Evolutionary conservation across 2,888 invertebrate species (phyloP), one percentile per base, ranked within the genome.

Genomic region (Anoplius nigerrimus): DNA sequence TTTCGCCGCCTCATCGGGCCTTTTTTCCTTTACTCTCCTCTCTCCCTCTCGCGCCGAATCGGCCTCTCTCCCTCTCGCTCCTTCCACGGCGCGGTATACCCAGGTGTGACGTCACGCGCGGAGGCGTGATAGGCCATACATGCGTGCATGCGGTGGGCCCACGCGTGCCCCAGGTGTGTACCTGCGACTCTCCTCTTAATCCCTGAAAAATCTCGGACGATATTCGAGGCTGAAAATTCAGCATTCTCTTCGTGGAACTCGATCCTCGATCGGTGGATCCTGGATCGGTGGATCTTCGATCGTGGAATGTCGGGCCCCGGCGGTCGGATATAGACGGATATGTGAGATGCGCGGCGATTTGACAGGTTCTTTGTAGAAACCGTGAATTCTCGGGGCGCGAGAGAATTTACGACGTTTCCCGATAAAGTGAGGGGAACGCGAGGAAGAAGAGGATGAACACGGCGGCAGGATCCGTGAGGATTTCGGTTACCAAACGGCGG

Each of bases 101-200:
- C 72, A 77, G 79, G 75, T 79, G 80, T 83, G 84, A 85, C 81
- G 81, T 83, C 80, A 82, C 75, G 73, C 71, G 74, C 76, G 68
- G 78, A 81, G 82, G 82, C 81, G 80, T 76, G 79, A 82, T 82
- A 80, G 77, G 72, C 71, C 55, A 60, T 68, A 64, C 70, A 65
- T 67, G 59, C 56, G 73, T 58, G 76, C 75, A 73, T 76, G 80
- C 76, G 34, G 82, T 72, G 79, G 77, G 81, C 74, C 74, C 74
- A 77, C 75, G 79, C 79, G 71, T 67, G 71, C 66, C 48, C 63
- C 76, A 69, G 65, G 66, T 66, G 69, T 68, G 60, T 70, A 65
- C 58, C 63, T 65, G 61, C 52, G 62, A 64, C 59, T 24, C 56
- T 54, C 66, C 58, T 62, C 56, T 48, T 45, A 62, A 55, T 46